Base-by-base conservation (phyloP, 2,113 vertebrate species). In the Ochotona curzoniae region DNA sequence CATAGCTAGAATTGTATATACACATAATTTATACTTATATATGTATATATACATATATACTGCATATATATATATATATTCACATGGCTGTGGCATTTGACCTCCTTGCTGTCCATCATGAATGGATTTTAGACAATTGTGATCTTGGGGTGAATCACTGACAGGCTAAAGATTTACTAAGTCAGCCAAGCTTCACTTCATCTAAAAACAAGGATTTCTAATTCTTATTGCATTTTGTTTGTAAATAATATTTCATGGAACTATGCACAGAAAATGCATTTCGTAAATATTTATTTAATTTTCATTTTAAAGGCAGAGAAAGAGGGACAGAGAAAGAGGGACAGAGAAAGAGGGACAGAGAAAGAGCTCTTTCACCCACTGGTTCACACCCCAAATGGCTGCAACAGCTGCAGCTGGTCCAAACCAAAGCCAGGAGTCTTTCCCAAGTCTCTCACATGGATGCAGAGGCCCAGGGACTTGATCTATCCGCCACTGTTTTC, bases 121-220 rank as follows among this genome's bases (percentile, higher is more conserved):
- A 78, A 28, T 69, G 14, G 8, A 60, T 73, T 86, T 91, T 93
- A 66, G 20, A 57, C 83, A 61, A 32, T 1, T 25, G 18, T 54
- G 51, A 95, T 2, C 32, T 54, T 60, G 0, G 25, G 54, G 85
- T 73, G 69, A 71, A 23, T 20, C 67, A 44, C 60, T 60, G 13
- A 66, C 20, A 57, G 18, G 54, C 54, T 57, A 57, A 14, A 57
- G 54, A 18, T 17, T 17, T 18, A 57, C 54, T 86, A 93, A 86
- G 67, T 89, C 35, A 93, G 1, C 13, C 54, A 57, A 57, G 54
- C 8, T 44, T n/a, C 35, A 15, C 75, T 21, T 38, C 47, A 30
- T 84, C 90, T 84, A 23, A 38, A 90, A 93, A 78, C 54, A 14
- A 89, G 13, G 67, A 76, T 73, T 93, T 2, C 15, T 69, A 69